phyloP scores from a whole-genome alignment of 2,113 vertebrate genomes.

The Isichthys henryi region DNA sequence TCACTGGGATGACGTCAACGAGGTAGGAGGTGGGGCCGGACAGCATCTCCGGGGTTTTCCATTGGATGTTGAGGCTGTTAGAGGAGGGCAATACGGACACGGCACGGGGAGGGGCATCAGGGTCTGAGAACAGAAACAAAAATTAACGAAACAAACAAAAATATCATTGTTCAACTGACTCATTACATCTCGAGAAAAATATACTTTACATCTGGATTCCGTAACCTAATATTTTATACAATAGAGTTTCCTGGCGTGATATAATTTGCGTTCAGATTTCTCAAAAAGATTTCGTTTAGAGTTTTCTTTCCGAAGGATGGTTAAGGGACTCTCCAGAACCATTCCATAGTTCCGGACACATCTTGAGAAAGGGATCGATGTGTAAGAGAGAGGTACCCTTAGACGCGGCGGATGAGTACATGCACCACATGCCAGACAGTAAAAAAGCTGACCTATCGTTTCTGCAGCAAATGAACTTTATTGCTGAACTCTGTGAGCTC shows the following conservation, averaged over 20 bases:
- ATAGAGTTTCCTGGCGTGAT: not conserved
- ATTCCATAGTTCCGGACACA: no score
- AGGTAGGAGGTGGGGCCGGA: constrained; percentile 86
- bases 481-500: constrained; percentile 59
- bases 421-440: not conserved
- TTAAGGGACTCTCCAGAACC: not conserved
- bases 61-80: constrained; percentile 70
- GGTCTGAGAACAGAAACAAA: constrained; percentile 58
- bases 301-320: not conserved
- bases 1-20: constrained; percentile 70
- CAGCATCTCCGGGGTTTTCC: constrained; percentile 73
- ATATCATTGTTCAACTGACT: not conserved
- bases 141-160: not conserved
- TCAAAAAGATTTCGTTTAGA: not conserved
- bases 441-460: constrained; percentile 17
- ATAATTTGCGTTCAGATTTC: not conserved
- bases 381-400: not conserved
- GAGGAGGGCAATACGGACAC: constrained; percentile 68
- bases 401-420: not conserved
- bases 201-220: not conserved
- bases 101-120: constrained; percentile 75
- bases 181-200: not conserved
- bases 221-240: not conserved
- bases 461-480: constrained; percentile 10
- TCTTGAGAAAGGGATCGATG: not conserved